Percentiles rank a stretch among this genome's conserved stretches.
phyloP scores from a whole-genome alignment of 2,888 invertebrate genomes.

The Polietes domitor region DNA sequence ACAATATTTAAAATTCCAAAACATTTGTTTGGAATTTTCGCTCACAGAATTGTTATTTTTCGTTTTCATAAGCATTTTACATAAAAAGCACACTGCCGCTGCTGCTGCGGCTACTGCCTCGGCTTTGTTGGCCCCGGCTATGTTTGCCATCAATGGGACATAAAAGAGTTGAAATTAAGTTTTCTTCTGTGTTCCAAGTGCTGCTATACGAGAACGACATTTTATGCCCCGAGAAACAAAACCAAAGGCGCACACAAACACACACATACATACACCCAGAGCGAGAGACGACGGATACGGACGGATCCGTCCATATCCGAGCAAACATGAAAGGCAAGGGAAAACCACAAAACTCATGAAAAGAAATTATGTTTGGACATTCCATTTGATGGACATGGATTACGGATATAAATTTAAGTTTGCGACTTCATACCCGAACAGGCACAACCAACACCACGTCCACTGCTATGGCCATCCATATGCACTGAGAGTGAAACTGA shows the following conservation, averaged over 20 bases:
- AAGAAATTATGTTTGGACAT: slow-evolving; percentile 68
- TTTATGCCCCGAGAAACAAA: slow-evolving; percentile 32
- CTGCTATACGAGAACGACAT: slow-evolving; percentile 46
- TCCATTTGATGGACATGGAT: slow-evolving; percentile 67
- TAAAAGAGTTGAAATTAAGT: slow-evolving; percentile 55
- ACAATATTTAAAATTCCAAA: slow-evolving; percentile 63
- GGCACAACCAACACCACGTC: background rate
- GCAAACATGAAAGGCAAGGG: slow-evolving; percentile 32
- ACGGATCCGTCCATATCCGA: slow-evolving; percentile 14
- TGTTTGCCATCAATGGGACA: slow-evolving; percentile 15
- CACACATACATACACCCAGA: no score
- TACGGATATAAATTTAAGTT: slow-evolving; percentile 66
- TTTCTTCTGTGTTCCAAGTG: slow-evolving; percentile 26
- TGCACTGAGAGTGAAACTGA: slow-evolving; percentile 52
- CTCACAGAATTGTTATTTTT: slow-evolving; percentile 25
- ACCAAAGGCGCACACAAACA: slow-evolving; percentile 6
- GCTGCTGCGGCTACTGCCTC: background rate
- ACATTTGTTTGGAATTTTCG: slow-evolving; percentile 56
- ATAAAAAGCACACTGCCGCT: background rate
- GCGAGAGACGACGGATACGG: no score
- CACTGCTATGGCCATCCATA: slow-evolving; percentile 12
- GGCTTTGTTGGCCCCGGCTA: background rate
- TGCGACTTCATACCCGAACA: slow-evolving; percentile 67
- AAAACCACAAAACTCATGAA: slow-evolving; percentile 66
- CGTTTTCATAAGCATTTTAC: slow-evolving; percentile 15